Percentiles rank a stretch among this genome's conserved stretches.
Evolutionary conservation across 2,797 vertebrate species (phyloP).

Genomic region (Pantherophis vulpinus): DNA sequence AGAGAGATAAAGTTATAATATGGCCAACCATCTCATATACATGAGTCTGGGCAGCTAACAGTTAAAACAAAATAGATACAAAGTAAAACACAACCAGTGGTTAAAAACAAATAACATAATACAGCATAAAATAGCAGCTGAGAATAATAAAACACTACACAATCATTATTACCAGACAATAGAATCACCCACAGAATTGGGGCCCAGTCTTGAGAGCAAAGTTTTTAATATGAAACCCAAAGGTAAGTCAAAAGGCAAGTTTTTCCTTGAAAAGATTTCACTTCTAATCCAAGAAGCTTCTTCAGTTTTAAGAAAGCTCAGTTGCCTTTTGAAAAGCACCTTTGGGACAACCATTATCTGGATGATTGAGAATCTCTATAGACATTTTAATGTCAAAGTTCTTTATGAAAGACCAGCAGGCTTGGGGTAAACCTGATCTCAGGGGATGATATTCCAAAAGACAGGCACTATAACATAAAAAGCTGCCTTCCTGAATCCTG

Average conservation of each 20-base stretch:
- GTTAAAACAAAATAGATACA: neutral
- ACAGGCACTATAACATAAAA: neutral
- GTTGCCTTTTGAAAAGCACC: neutral
- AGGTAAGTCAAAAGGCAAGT: neutral
- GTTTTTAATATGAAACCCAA: neutral
- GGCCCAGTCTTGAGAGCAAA: neutral
- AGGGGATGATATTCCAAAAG: neutral
- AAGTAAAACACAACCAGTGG: neutral
- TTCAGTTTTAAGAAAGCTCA: neutral
- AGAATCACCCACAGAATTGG: neutral
- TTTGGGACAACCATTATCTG: neutral
- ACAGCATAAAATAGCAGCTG: neutral
- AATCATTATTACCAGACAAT: neutral
- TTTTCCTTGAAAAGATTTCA: neutral
- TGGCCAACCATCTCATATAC: neutral
- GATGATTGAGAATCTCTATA: neutral
- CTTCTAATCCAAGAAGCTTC: neutral
- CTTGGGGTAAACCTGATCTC: neutral
- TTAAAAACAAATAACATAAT: neutral
- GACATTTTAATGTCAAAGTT: neutral
- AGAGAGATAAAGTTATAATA: neutral
- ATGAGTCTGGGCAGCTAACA: neutral
- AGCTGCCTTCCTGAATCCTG: neutral
- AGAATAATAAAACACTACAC: neutral
- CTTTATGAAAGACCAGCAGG: neutral